These are phyloP conservation scores for Tetramorium simillimum DNA, from an alignment of 1,140 invertebrate species.

Conservation along the genomic window DNA sequence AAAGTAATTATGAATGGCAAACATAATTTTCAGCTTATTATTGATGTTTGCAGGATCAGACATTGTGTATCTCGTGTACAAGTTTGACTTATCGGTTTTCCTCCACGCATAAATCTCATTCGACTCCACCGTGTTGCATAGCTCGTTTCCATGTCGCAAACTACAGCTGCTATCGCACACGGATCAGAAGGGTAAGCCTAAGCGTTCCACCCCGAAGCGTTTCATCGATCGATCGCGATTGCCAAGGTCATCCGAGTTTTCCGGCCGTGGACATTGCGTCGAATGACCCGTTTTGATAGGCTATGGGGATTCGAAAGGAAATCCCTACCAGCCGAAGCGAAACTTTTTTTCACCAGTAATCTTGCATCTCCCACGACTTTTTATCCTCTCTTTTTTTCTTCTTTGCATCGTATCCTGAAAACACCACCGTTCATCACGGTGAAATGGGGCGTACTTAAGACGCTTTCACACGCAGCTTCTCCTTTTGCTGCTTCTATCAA, in stretches of 20 bases:
- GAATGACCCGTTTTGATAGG: slow-evolving; percentile 75
- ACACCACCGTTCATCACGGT: slow-evolving; percentile 71
- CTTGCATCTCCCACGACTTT: slow-evolving; percentile 75
- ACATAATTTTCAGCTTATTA: slow-evolving; percentile 34
- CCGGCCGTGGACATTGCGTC: slow-evolving; percentile 68
- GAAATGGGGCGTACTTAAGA: slow-evolving; percentile 75
- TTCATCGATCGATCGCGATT: slow-evolving; percentile 73
- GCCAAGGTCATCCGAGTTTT: slow-evolving; percentile 79
- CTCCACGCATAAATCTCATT: slow-evolving; percentile 36
- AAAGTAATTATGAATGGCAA: slow-evolving; percentile 15
- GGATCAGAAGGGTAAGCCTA: slow-evolving; percentile 64
- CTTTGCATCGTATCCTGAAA: slow-evolving; percentile 58
- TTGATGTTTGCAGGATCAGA: slow-evolving; percentile 31
- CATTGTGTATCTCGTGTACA: slow-evolving; percentile 10
- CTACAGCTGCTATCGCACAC: slow-evolving; percentile 54
- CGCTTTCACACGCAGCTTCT: slow-evolving; percentile 59
- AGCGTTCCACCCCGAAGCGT: slow-evolving; percentile 57
- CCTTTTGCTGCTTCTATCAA: slow-evolving; percentile 7
- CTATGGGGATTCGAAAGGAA: slow-evolving; percentile 64
- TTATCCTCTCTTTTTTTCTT: slow-evolving; percentile 51
- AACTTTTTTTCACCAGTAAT: slow-evolving; percentile 74
- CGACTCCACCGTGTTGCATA: slow-evolving; percentile 37
- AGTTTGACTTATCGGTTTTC: slow-evolving; percentile 40
- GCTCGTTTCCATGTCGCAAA: slow-evolving; percentile 43
- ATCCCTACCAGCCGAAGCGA: slow-evolving; percentile 64